Conservation (phyloP, 2,797 vertebrate species). For the Smutsia temminckii region DNA sequence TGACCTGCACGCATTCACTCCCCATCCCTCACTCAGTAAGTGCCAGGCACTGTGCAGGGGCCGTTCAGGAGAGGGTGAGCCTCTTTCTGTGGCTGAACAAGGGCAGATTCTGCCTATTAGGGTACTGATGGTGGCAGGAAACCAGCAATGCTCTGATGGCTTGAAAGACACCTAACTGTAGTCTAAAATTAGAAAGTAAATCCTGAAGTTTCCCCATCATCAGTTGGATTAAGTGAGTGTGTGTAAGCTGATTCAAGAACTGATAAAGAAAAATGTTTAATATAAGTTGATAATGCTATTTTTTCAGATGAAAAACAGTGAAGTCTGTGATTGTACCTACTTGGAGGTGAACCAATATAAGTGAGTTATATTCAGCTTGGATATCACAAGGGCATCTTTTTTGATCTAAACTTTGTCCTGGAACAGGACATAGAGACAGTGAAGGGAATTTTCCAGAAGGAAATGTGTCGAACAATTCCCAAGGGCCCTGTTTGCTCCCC, state of each 20-base stretch:
- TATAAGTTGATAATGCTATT: background rate
- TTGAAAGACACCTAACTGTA: background rate
- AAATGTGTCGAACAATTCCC: background rate
- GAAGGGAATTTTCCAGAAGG: conserved; percentile 17
- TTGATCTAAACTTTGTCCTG: background rate
- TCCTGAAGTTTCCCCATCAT: background rate
- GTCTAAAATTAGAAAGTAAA: background rate
- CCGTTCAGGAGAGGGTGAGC: background rate
- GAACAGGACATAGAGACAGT: background rate
- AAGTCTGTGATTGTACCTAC: conserved; percentile 87
- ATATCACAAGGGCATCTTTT: background rate
- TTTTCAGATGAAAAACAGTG: conserved; percentile 81
- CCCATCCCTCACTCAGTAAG: background rate
- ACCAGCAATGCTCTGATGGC: background rate
- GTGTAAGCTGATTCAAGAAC: background rate
- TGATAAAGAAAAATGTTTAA: background rate
- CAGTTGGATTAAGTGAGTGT: background rate
- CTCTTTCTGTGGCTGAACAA: background rate
- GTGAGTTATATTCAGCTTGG: conserved; percentile 80
- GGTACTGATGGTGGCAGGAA: background rate
- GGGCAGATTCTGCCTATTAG: background rate
- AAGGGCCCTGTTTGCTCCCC: background rate
- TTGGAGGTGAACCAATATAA: conserved; percentile 85
- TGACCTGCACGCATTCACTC: background rate
- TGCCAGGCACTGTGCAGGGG: accelerated